A percentile compares a stretch with the other conserved stretches of the same genome.
These are phyloP conservation scores for Todiramphus chloris DNA, from an alignment of 2,113 vertebrate genomes.

Conservation along the genomic window DNA sequence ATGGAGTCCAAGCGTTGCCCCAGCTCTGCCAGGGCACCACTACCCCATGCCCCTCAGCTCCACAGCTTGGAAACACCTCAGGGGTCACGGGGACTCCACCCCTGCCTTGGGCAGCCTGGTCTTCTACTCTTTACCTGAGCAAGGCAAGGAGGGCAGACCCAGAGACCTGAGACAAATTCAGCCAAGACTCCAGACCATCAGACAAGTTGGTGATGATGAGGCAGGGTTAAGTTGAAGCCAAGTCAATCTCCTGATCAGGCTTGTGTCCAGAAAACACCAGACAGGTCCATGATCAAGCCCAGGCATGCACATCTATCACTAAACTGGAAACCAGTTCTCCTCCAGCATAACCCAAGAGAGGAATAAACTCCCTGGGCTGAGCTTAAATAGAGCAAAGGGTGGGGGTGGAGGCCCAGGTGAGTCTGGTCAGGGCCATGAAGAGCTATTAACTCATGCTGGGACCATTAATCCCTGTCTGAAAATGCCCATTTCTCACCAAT, in stretches of 20 bases:
- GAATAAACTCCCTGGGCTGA: rapidly evolving
- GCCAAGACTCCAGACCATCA: neutral
- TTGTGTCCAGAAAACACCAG: neutral
- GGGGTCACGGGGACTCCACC: neutral
- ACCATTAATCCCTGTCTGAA: neutral
- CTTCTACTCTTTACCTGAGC: neutral
- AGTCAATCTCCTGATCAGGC: neutral
- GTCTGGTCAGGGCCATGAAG: neutral
- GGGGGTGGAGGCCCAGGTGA: neutral
- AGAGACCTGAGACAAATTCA: neutral
- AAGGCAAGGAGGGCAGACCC: neutral
- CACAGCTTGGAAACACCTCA: neutral
- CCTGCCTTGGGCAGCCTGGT: no score
- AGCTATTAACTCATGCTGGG: neutral
- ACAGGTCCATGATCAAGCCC: neutral
- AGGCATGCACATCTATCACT: neutral
- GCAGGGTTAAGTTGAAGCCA: neutral
- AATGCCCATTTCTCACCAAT: neutral
- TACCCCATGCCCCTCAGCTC: neutral
- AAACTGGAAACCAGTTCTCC: neutral
- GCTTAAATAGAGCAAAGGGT: neutral
- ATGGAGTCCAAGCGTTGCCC: neutral
- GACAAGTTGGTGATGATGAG: neutral
- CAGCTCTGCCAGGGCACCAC: neutral
- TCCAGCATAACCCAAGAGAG: neutral